Evolutionary conservation across 2,888 invertebrate genomes (phyloP).

Genomic region (Phania funesta): DNA sequence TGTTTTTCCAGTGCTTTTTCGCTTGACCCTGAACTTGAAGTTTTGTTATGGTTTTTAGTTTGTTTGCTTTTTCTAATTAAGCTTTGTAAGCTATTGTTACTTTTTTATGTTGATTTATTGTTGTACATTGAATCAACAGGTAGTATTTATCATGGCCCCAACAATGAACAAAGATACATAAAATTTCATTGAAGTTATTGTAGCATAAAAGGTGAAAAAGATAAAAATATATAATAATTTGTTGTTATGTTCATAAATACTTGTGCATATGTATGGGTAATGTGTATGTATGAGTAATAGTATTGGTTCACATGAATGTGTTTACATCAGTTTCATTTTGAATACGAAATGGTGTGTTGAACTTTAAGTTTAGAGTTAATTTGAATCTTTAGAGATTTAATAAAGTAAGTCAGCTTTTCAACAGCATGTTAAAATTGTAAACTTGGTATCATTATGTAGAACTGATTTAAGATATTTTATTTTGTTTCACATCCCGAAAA

Average conservation of each 20-base stretch:
- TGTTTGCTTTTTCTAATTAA: conserved; percentile 11
- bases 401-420: too few relatives aligned
- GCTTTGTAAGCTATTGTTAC: conserved; percentile 7
- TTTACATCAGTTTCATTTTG: too few relatives aligned
- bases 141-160: conserved; percentile 11
- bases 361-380: too few relatives aligned
- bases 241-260: neutral
- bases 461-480: too few relatives aligned
- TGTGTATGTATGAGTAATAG: too few relatives aligned
- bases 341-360: too few relatives aligned
- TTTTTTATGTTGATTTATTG: conserved; percentile 40
- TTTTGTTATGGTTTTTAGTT: neutral
- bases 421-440: too few relatives aligned
- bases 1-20: conserved; percentile 9
- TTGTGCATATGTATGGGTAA: too few relatives aligned
- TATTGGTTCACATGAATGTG: too few relatives aligned
- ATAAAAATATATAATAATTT: neutral
- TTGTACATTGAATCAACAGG: conserved; percentile 17
- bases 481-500: too few relatives aligned
- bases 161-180: neutral
- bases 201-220: conserved; percentile 35
- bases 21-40: conserved; percentile 51
- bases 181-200: conserved; percentile 26
- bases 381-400: too few relatives aligned
- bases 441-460: too few relatives aligned